Evolutionary conservation across 2,113 vertebrate species (phyloP).

Genomic region (Gopherus evgoodei): DNA sequence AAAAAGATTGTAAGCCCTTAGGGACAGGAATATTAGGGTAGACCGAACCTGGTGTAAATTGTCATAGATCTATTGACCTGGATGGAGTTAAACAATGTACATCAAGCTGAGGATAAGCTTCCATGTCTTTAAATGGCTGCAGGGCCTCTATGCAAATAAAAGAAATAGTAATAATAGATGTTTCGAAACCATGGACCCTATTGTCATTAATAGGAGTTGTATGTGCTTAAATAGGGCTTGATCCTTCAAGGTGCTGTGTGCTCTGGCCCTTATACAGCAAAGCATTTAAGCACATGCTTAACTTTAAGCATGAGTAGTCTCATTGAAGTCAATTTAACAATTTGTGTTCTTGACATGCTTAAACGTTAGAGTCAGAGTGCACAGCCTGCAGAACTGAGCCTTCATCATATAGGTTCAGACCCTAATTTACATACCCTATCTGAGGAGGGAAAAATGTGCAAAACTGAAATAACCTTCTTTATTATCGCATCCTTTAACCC

Average conservation of each 20-base stretch:
- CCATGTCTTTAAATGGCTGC: rapidly evolving
- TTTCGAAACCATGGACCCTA: background rate
- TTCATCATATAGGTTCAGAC: constrained; percentile 8
- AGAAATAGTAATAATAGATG: background rate
- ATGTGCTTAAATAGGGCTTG: background rate
- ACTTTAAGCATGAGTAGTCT: constrained; percentile 33
- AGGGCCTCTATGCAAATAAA: background rate
- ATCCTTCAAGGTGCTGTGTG: background rate
- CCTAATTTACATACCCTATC: constrained; percentile 47
- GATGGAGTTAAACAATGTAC: rapidly evolving
- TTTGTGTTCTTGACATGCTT: constrained; percentile 4
- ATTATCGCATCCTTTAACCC: constrained; percentile 21
- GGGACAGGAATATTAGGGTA: background rate
- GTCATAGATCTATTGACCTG: background rate
- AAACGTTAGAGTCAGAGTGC: background rate
- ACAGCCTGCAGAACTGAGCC: background rate
- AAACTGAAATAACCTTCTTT: constrained; percentile 55
- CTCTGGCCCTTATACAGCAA: rapidly evolving
- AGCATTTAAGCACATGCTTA: background rate
- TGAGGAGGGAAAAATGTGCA: constrained; percentile 36
- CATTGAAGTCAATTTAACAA: constrained; percentile 48
- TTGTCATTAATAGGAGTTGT: background rate
- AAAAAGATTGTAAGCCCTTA: rapidly evolving
- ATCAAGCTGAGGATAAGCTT: rapidly evolving
- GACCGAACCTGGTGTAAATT: rapidly evolving